Evolutionary conservation across 35 echinoderm and acorn worm genomes (phyloP).

Genomic region (Strongylocentrotus purpuratus): DNA sequence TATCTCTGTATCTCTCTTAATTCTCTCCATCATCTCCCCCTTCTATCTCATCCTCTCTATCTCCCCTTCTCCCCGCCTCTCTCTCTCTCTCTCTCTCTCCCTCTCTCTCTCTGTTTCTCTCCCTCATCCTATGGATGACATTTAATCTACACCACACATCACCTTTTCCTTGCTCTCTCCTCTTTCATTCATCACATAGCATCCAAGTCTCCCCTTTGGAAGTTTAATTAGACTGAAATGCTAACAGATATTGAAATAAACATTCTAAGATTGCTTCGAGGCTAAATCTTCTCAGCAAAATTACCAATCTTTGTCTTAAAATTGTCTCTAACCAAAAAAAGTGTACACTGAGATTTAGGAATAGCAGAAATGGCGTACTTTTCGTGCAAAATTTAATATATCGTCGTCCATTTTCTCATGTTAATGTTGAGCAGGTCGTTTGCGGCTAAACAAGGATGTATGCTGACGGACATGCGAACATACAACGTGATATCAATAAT

Average conservation of each 20-base stretch:
- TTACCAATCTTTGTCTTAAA: background rate
- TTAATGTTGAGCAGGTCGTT: background rate
- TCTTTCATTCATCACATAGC: background rate
- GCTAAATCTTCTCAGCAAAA: background rate
- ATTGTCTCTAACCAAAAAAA: background rate
- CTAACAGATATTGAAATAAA: slow-evolving; percentile 31
- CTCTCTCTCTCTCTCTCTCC: background rate
- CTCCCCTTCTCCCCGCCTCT: background rate
- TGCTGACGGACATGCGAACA: background rate
- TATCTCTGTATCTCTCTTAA: background rate
- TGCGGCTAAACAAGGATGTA: background rate
- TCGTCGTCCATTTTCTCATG: background rate
- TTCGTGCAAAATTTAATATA: background rate
- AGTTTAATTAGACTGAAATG: slow-evolving; percentile 33
- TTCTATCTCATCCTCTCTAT: background rate
- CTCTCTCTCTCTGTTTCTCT: background rate
- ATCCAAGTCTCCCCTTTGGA: background rate
- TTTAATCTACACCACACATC: slow-evolving; percentile 15
- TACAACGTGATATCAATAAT: too few species aligned
- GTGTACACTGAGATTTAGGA: background rate
- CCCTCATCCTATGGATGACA: background rate
- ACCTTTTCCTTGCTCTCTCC: background rate
- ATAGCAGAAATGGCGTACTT: background rate
- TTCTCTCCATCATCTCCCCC: background rate
- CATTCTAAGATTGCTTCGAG: slow-evolving; percentile 1